Evolutionary conservation across 2,888 invertebrate genomes (phyloP), one percentile per base, ranked within the genome.

Genomic region (Gortyna flavago): DNA sequence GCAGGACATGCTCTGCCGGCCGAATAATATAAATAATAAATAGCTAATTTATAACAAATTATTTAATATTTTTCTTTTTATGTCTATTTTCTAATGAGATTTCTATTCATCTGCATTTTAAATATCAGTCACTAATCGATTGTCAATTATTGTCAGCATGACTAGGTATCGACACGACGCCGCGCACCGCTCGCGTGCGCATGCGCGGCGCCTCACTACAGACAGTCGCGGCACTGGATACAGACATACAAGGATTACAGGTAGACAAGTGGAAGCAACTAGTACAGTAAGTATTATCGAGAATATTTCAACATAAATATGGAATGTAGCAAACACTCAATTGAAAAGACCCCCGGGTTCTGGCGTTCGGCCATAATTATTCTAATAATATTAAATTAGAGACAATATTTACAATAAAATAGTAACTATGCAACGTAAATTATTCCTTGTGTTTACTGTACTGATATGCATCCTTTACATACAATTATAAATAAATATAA

Each of bases 241-340:
- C 87, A 88, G 85, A 80, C 85, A 75, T 73, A 81, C 81, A 65
- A 80, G 80, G 77, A 84, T 79, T 88, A 85, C 81, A 75, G 86
- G 80, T 74, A 85, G 83, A 85, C 85, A 83, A 86, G 83, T 84
- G 89, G 86, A 88, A 88, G 87, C 89, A 91, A 92, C 91, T 87
- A 91, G 91, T 92, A 93, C 93, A 93, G 92, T 91, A 93, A 94
- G 91, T 91, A 91, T 90, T 92, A 95, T 93, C 92, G 93, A 95
- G 92, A 95, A 94, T 95, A 96, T 95, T 95, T 96, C 96, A 96
- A 96, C 96, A 96, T 96, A 96, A 96, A 96, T 96, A 96, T 96
- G 96, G 96, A 96, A 96, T 96, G 96, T 96, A 96, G 95, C 94
- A 95, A 95, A 96, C 96, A 96, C 96, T 96, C 96, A 95, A 95